Base-by-base conservation (phyloP, 2,797 vertebrate genomes). In the Taeniopygia guttata region DNA sequence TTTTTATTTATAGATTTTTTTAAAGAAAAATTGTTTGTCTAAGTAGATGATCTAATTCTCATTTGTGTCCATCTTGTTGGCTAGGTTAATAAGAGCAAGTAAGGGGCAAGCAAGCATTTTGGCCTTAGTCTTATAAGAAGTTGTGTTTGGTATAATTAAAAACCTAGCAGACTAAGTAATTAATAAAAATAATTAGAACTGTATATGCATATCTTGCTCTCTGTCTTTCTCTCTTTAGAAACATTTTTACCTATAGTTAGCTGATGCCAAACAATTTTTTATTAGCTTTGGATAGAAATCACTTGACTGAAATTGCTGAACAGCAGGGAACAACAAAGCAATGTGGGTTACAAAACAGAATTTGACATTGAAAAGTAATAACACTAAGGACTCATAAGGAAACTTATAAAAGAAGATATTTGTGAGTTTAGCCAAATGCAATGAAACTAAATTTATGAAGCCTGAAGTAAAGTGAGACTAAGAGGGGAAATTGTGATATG, bases 271-370 rank as follows among this genome's bases (percentile, higher is more conserved):
- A 66, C 0, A 4, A 20, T 32, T 79, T 73, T 93, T 86, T 78
- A 73, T 90, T 82, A 82, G n/a, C 43, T 90, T 90, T 86, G 55
- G 84, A 87, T 25, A 82, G 67, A 89, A 92, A 90, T 76, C 58
- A 76, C 58, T 93, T 72, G 56, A 78, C 40, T 79, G 42, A 89
- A 90, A 87, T 20, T 63, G 51, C 76, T 78, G 64, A 90, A 82
- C 77, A 87, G 25, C 43, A 69, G 59, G 43, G 30, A 84, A 79
- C 27, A 77, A 54, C n/a, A 58, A 7, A 66, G 10, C 27, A 45
- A 54, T 48, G 4, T 64, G 14, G 30, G 26, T 59, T 79, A 75
- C 18, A 66, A 72, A 78, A 62, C 16, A 10, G 5, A 58, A 51
- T 66, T 52, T 84, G 69, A 66, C n/a, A 67, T 16, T 56, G 46